A percentile compares a stretch with the other conserved stretches of the same genome.
Conservation (phyloP, 35 echinoderm and acorn worm species). For the Stichopus chloronotus region DNA sequence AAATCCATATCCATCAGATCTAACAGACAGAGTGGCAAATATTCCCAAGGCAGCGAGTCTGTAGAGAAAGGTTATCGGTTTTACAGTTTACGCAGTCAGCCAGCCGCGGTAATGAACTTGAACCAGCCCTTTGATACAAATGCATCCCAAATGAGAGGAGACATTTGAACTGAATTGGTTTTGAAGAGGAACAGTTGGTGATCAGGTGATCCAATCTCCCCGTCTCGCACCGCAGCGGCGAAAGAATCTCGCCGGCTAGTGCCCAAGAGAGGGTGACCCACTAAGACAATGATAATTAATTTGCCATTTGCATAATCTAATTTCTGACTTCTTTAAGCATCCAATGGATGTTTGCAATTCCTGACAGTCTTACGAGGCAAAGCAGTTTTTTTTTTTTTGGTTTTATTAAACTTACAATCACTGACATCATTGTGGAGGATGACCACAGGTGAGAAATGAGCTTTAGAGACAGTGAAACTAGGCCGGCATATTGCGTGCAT, state of each 20-base stretch:
- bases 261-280: neutral
- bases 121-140: too few species aligned
- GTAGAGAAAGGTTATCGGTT: too few species aligned
- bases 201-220: neutral
- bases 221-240: neutral
- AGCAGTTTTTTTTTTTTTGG: slow-evolving; percentile 20
- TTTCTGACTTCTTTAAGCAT: neutral
- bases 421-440: neutral
- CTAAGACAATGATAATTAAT: slow-evolving; percentile 36
- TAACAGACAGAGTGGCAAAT: too few species aligned
- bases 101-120: too few species aligned
- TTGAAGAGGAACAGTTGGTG: neutral
- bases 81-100: too few species aligned
- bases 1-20: too few species aligned
- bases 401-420: neutral
- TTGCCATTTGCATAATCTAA: slow-evolving; percentile 39
- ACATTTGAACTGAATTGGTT: neutral
- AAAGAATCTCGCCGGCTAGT: neutral
- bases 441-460: neutral
- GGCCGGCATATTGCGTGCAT: too few species aligned
- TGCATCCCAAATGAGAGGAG: too few species aligned
- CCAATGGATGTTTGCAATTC: slow-evolving; percentile 22
- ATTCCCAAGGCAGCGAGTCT: too few species aligned
- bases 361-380: slow-evolving; percentile 14
- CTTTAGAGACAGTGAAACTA: neutral